Evolutionary conservation across 2,888 invertebrate species (phyloP), one percentile per base, ranked within the genome.

Genomic region (Dryomyza anilis): DNA sequence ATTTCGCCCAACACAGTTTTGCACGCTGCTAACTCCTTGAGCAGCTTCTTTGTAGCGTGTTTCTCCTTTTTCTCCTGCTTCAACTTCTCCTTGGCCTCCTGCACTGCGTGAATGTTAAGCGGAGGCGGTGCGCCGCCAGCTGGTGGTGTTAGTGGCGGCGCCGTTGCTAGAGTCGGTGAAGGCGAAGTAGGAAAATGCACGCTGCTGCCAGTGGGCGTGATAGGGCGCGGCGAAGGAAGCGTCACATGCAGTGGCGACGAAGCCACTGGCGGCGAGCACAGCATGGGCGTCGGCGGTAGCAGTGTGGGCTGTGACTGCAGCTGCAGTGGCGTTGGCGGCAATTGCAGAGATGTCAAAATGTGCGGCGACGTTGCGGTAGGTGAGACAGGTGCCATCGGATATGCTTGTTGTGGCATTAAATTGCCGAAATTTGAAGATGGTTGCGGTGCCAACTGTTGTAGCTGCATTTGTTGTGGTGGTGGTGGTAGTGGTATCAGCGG

Each of bases 1-100:
- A 98, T 89, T 83, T 98, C 97, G 77, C 91, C 90, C 16, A 97
- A 85, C 30, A 95, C 85, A 67, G 87, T 87, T 81, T 91, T 92
- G 86, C 94, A 94, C 62, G 91, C 89, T 67, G 89, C 89, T 77
- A 94, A 83, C 71, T 94, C 94, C 78, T 93, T 92, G 70, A 88
- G 85, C 67, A 89, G 84, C 83, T 93, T 92, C 84, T 83, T 83
- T 53, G 82, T 81, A 80, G 86, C 73, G 82, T 86, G 76, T 79
- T 86, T 70, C 78, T 85, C 70, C 66, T 83, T 81, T 67, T 83
- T 82, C 69, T 83, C 84, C 68, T 83, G 82, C 69, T 83, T 83
- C 33, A 82, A 71, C 70, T 83, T 84, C 70, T 84, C 84, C 71
- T 83, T 84, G 68, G 81, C 81, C 71, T 83, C 84, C 67, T 80